Evolutionary conservation across 2,888 invertebrate genomes (phyloP).

Genomic region (Parascotia fuliginaria): DNA sequence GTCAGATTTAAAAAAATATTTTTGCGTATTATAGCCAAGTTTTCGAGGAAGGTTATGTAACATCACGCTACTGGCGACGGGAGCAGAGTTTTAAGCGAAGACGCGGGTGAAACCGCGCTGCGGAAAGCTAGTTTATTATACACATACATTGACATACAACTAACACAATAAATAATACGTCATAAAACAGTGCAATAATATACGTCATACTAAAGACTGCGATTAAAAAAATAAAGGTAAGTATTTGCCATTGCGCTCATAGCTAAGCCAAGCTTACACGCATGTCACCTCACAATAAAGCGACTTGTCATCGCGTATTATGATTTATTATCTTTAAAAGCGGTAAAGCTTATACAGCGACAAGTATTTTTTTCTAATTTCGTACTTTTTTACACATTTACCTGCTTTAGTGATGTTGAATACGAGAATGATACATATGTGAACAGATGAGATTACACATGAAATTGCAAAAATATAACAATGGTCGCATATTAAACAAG

Average conservation of each 20-base stretch:
- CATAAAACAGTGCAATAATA: no score
- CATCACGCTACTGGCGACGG: no score
- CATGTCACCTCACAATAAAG: slow-evolving; percentile 12
- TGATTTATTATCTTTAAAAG: slow-evolving; percentile 13
- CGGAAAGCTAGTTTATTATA: no score
- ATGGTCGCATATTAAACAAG: slow-evolving; percentile 75
- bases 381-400: slow-evolving; percentile 4
- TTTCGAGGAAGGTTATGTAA: no score
- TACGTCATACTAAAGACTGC: no score
- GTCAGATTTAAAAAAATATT: no score
- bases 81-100: no score
- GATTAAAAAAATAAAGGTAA: not conserved
- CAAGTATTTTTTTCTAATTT: slow-evolving; percentile 12
- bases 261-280: slow-evolving; percentile 6
- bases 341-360: slow-evolving; percentile 2
- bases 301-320: slow-evolving; percentile 11
- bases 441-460: slow-evolving; percentile 70
- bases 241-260: slow-evolving; percentile 16
- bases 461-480: slow-evolving; percentile 78
- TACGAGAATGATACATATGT: slow-evolving; percentile 23
- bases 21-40: no score
- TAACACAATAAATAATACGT: no score
- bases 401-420: slow-evolving; percentile 21
- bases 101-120: no score
- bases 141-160: no score